Evolutionary conservation across 2,113 vertebrate species (phyloP).

Genomic region (Elephantulus edwardii): DNA sequence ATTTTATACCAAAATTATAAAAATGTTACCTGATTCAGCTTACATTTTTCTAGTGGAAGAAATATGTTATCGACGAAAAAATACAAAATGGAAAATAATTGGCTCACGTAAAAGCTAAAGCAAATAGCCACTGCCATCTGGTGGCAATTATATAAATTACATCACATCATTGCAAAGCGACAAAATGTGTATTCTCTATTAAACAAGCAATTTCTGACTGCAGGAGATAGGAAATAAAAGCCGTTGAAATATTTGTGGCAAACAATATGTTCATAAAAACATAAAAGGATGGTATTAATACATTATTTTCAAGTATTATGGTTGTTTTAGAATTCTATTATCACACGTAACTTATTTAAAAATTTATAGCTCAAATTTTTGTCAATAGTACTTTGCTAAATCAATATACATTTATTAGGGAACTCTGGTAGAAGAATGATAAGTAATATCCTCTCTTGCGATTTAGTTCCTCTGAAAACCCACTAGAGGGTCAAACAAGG

Average conservation of each 20-base stretch:
- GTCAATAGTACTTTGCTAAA: neutral
- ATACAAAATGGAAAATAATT: neutral
- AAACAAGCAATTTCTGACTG: neutral
- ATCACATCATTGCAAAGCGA: neutral
- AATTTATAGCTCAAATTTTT: neutral
- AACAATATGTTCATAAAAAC: neutral
- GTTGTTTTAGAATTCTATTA: neutral
- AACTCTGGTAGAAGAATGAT: no score
- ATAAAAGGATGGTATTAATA: neutral
- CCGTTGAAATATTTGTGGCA: neutral
- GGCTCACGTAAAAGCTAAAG: neutral
- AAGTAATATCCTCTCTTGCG: no score
- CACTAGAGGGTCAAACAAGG: no score
- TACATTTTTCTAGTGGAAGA: neutral
- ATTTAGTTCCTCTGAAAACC: no score
- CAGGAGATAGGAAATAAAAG: neutral
- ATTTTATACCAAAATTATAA: neutral
- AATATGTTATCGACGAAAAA: neutral
- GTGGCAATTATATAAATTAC: conserved; percentile 49
- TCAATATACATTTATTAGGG: neutral
- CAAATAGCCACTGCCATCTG: conserved; percentile 66
- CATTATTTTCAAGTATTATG: neutral
- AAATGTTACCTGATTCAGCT: neutral
- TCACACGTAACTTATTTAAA: neutral
- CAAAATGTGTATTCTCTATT: neutral